phyloP scores from a whole-genome alignment of 2,888 invertebrate genomes.

The Ctena decussata region DNA sequence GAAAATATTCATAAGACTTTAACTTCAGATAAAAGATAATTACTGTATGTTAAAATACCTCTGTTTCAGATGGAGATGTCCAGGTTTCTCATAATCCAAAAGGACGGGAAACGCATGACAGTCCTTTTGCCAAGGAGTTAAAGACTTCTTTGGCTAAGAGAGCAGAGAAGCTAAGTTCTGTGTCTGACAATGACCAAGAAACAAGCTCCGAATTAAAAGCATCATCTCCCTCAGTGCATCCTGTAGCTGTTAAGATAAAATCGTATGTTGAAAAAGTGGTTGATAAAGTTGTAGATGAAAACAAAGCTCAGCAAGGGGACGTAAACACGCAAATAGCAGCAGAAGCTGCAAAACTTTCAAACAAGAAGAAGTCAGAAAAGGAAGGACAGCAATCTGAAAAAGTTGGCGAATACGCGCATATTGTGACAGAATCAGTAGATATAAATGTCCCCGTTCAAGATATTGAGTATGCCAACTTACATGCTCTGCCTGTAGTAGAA shows the following conservation, averaged over 20 bases:
- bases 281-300: no score
- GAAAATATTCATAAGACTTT: no score
- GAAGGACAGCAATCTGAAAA: background rate
- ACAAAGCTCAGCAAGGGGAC: no score
- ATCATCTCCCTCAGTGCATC: background rate
- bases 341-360: background rate
- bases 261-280: no score
- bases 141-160: background rate
- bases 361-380: background rate
- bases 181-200: background rate
- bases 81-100: slow-evolving; percentile 43
- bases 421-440: background rate
- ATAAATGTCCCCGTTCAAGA: background rate
- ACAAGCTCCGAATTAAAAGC: background rate
- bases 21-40: no score
- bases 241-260: background rate
- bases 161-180: background rate
- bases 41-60: no score
- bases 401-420: background rate
- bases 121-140: background rate
- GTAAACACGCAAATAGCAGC: no score
- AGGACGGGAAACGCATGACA: background rate
- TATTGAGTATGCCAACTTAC: background rate
- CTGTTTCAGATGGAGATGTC: slow-evolving; percentile 44
- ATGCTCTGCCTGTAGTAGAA: background rate